These are phyloP conservation scores for Myotis planiceps DNA, from an alignment of 2,797 vertebrate species.

Conservation along the genomic window DNA sequence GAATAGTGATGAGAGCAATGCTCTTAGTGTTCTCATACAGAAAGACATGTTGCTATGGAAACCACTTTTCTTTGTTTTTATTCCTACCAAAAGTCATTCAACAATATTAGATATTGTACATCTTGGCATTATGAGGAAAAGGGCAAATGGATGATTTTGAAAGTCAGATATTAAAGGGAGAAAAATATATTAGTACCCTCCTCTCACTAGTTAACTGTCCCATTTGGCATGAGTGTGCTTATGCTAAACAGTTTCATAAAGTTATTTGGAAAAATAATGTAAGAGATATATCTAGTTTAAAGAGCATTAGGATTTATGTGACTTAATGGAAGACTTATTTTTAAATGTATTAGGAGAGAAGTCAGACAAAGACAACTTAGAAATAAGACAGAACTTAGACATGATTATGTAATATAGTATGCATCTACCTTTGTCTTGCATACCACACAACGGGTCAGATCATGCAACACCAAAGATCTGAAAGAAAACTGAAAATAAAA, in stretches of 20 bases:
- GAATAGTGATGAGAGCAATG: conserved; percentile 38
- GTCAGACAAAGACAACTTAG: neutral
- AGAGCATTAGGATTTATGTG: neutral
- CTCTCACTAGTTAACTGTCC: neutral
- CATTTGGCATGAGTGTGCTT: neutral
- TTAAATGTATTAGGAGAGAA: neutral
- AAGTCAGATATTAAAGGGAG: neutral
- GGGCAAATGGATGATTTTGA: neutral
- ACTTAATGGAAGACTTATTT: neutral
- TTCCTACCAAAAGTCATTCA: conserved; percentile 30
- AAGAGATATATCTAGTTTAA: neutral
- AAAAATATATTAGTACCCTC: neutral
- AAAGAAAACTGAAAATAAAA: neutral
- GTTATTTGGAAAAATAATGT: neutral
- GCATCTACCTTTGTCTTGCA: neutral
- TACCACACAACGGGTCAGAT: neutral
- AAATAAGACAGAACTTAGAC: neutral
- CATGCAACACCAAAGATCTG: neutral
- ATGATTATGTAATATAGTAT: neutral
- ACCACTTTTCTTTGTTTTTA: conserved; percentile 52
- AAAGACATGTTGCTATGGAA: conserved; percentile 44
- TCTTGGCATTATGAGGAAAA: neutral
- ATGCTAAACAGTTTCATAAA: neutral
- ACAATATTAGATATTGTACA: neutral
- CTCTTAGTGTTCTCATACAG: conserved; percentile 48